A percentile compares a stretch with the other conserved stretches of the same genome.
Evolutionary conservation across 2,113 vertebrate genomes (phyloP).

Genomic region (Holacanthus passer): DNA sequence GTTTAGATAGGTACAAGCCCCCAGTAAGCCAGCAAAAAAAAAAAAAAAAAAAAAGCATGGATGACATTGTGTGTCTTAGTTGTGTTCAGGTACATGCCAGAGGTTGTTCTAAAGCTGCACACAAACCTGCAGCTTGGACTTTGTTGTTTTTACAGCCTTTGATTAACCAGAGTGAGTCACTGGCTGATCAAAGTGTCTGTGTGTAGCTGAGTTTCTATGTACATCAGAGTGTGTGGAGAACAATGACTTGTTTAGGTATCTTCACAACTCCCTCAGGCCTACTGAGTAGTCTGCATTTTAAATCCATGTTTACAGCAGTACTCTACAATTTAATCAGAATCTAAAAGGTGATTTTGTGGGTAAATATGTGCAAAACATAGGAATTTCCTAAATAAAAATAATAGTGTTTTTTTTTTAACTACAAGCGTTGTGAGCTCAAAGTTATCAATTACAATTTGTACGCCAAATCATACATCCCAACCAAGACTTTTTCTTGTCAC

Average conservation of each 20-base stretch:
- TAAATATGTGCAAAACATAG: neutral
- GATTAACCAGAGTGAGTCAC: slow-evolving; percentile 36
- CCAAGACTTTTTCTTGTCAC: no score
- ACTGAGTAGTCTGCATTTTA: neutral
- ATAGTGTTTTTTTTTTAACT: no score
- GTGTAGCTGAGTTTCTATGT: neutral
- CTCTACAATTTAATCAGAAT: neutral
- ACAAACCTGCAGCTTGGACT: slow-evolving; percentile 54
- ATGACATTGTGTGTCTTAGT: neutral
- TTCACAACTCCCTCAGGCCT: neutral
- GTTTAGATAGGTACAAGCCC: neutral
- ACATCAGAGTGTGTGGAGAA: neutral
- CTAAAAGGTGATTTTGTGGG: neutral
- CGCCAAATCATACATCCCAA: no score
- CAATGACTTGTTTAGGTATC: neutral
- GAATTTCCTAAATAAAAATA: neutral
- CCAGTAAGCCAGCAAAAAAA: neutral
- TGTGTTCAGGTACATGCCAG: neutral
- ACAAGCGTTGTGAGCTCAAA: no score
- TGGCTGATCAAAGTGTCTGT: slow-evolving; percentile 48
- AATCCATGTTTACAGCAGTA: neutral
- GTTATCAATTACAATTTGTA: neutral
- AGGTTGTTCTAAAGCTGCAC: slow-evolving; percentile 57
- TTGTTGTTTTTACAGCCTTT: slow-evolving; percentile 51
- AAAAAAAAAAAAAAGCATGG: neutral